Base-by-base conservation (phyloP, 2,113 vertebrate genomes). In the Egretta garzetta region DNA sequence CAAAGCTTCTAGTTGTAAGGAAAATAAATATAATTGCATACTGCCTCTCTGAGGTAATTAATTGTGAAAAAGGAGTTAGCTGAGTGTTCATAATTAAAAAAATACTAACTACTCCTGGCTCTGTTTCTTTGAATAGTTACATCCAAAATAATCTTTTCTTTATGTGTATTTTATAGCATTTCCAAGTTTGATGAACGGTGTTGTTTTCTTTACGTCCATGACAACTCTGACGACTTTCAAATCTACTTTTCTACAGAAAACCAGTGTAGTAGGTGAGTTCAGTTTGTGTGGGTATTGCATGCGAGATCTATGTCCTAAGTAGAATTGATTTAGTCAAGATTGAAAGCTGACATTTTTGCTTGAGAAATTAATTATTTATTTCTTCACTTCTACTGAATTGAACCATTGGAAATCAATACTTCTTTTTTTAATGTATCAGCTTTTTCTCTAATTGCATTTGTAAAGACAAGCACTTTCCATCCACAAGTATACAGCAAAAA, bases 191-290 rank as follows among this genome's bases (percentile, higher is more conserved):
- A 99, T 67, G 99, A 99, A 95, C 99, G 99, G 14, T 99, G 99
- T 97, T 99, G 99, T 96, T 99, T 99, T 98, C 98, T 99, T 56
- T 99, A 99, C 67, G 98, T 99, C 86, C 98, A 99, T 60, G 98
- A 99, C 95, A 99, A 99, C 97, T 99, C 98, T 1, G 99, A 99
- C 20, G 99, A 99, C 97, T 99, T 99, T 98, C 99, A 99, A 98
- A 99, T 99, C 97, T 99, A 99, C 97, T 99, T 99, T 98, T 99
- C 99, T 92, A 99, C 99, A 3, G 99, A 99, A 98, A 98, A 98
- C 52, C 99, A 99, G 12, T 99, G 99, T 72, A 99, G 96, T 94
- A 99, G 99, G 99, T 99, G 90, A 99, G 98, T 92, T 84, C 53
- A 77, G 24, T 79, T 96, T 74, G 23, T 53, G 18, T 49, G 49